Percentiles rank a stretch among this genome's conserved stretches.
These are phyloP conservation scores for Scolopax mira DNA, from an alignment of 2,113 vertebrate genomes.

Conservation along the genomic window DNA sequence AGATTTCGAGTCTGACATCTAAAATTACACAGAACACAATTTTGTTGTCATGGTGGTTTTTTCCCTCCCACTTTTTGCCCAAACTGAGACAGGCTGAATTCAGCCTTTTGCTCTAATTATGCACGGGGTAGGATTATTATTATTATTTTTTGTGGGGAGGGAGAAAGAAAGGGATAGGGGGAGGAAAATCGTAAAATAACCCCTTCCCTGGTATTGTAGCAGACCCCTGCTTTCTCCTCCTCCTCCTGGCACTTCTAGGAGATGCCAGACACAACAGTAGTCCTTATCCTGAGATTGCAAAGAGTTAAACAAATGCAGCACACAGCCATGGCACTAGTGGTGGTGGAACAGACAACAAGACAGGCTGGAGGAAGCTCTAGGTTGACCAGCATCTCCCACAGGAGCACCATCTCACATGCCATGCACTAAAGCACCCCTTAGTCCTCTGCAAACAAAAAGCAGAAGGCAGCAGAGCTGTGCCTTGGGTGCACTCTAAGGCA, in stretches of 20 bases:
- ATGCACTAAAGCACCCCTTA: neutral
- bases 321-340: accelerated
- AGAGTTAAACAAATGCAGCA: neutral
- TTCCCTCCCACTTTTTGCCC: accelerated
- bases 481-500: neutral
- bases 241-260: neutral
- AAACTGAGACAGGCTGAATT: neutral
- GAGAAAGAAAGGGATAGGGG: neutral
- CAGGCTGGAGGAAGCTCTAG: neutral
- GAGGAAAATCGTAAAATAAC: neutral
- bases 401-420: neutral
- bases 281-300: neutral
- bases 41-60: neutral
- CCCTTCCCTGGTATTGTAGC: neutral
- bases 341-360: neutral
- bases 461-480: neutral
- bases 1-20: neutral
- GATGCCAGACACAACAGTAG: neutral
- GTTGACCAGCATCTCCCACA: neutral
- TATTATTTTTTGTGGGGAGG: neutral
- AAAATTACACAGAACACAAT: neutral
- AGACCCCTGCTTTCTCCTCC: neutral
- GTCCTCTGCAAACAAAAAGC: neutral
- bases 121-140: neutral
- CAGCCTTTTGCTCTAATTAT: neutral